phyloP scores from a whole-genome alignment of 2,113 vertebrate species.

The Cryptomyrus ogoouensis region DNA sequence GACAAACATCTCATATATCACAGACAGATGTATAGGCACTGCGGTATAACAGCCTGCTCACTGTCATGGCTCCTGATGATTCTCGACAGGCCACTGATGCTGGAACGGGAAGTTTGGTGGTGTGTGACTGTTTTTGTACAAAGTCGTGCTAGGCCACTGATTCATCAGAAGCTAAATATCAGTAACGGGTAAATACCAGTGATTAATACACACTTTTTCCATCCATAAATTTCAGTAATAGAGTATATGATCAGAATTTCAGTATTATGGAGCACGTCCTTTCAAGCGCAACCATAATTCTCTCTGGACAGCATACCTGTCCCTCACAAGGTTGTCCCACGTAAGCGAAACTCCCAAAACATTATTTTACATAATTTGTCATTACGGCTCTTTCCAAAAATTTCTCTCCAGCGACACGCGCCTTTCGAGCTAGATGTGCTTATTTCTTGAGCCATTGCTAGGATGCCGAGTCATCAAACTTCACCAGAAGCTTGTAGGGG shows the following conservation, averaged over 20 bases:
- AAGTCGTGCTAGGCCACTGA: slow-evolving; percentile 38
- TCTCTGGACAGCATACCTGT: not conserved
- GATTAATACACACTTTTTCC: not conserved
- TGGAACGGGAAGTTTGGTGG: not conserved
- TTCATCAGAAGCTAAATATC: not conserved
- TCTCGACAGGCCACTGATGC: not conserved
- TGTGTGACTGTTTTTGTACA: not conserved
- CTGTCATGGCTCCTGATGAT: not conserved
- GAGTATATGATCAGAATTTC: not conserved
- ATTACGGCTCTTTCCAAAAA: not conserved
- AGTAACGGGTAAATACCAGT: not conserved
- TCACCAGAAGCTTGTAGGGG: not conserved
- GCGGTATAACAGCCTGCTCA: not conserved
- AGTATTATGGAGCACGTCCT: not conserved
- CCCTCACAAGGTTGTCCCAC: not conserved
- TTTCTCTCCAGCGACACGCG: not conserved
- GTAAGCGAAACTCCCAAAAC: not conserved
- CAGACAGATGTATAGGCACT: not conserved
- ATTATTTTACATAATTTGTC: not conserved
- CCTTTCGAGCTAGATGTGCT: not conserved
- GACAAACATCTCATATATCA: not conserved
- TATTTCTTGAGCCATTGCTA: not conserved
- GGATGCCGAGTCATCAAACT: not conserved
- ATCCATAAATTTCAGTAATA: not conserved
- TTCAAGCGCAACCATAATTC: not conserved